Base-by-base conservation (phyloP, 2,113 vertebrate genomes). In the Ellobius talpinus region DNA sequence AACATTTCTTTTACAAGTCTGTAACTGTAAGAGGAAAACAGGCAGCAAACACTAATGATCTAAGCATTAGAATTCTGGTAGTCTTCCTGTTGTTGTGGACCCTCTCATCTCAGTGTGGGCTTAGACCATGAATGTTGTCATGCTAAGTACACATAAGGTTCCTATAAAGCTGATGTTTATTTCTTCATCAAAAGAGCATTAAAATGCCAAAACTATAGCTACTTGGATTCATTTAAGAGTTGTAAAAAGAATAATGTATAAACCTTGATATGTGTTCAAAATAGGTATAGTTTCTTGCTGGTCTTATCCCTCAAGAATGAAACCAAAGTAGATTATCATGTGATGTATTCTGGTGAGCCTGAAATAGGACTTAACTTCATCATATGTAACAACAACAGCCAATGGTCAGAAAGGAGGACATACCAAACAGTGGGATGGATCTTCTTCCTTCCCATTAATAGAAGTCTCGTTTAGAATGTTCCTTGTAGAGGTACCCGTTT, bases 221-320 rank as follows among this genome's bases (percentile, higher is more conserved):
- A 96, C 72, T 98, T 97, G 73, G 84, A 97, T 97, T 95, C 85
- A 68, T 96, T 90, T 52, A 74, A 74, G 29, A 39, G 6, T n/a
- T 94, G 61, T 93, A 52, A 98, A 97, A 95, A 97, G 97, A 81
- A 97, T 14, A 87, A 47, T 81, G 26, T 87, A 10, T 79, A 70
- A 94, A 84, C 96, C 63, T 91, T 91, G 74, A 92, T 76, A 26
- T 89, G 74, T 63, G 11, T 95, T 77, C 31, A 90, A 91, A 50
- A 65, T 79, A 65, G 39, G 21, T 93, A 17, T 2, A 23, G 50
- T 76, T 87, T 88, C 87, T 77, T 89, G 50, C 66, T 47, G 87
- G 61, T 72, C 65, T 87, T 23, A 29, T 68, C 42, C 36, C 3
- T 58, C 42, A 74, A 74, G 19, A 72, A 65, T 58, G 31, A 88